Conservation (phyloP, 2,888 invertebrate genomes). For the Synergus umbraculus region DNA sequence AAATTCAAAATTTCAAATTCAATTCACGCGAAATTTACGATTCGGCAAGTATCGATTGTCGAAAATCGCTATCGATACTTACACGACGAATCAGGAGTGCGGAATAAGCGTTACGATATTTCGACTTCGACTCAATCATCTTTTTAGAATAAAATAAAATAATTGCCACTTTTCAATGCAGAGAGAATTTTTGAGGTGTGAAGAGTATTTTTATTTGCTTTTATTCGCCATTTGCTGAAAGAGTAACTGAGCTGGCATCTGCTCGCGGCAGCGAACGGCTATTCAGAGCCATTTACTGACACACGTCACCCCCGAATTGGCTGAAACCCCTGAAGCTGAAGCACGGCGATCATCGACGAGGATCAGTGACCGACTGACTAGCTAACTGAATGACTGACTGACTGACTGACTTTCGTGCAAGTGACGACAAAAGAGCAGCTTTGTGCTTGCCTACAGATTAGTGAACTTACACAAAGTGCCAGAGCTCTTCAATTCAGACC, state of each 20-base stretch:
- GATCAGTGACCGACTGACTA: constrained; percentile 37
- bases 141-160: no score
- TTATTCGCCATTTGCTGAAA: constrained; percentile 14
- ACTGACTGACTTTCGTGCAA: constrained; percentile 9
- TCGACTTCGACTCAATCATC: no score
- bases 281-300: constrained; percentile 6
- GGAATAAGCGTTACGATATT: no score
- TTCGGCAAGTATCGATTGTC: no score
- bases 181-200: not conserved
- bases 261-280: constrained; percentile 1
- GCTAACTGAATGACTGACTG: constrained; percentile 12
- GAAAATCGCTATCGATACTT: no score
- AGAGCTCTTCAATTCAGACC: constrained; percentile 45
- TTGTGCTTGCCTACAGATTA: constrained; percentile 74
- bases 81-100: no score
- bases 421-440: constrained; percentile 58
- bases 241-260: constrained; percentile 27
- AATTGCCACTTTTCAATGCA: no score
- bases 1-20: no score
- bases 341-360: constrained; percentile 15
- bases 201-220: constrained; percentile 4
- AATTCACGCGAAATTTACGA: no score
- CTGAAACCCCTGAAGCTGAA: constrained; percentile 10
- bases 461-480: constrained; percentile 72
- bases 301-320: not conserved